Base-by-base conservation (phyloP, 2,797 vertebrate genomes). In the Schizothorax lantsangensis region DNA sequence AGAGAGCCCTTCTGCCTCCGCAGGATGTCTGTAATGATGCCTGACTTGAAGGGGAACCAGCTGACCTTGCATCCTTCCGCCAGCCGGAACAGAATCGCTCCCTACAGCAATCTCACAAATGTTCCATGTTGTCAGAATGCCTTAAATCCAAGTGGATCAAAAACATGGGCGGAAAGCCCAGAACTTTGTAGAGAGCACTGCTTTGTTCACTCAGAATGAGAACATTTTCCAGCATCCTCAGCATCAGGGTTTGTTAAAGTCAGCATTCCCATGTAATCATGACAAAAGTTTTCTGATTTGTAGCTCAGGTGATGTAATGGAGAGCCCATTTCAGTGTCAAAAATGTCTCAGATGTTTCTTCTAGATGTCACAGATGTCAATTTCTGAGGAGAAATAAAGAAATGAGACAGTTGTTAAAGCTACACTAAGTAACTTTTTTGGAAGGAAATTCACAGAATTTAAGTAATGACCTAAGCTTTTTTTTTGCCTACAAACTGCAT, bases 31-130 rank as follows among this genome's bases (percentile, higher is more conserved):
- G 40, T 87, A 90, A 88, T 88, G 88, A 90, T 86, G 81, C 75
- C 86, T 92, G 92, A 92, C 89, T 91, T 86, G 38, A 79, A 86
- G 80, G 66, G 72, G 79, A 84, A 79, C 68, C 83, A 40, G 33
- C 45, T 91, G 93, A 94, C 85, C 92, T 92, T 84, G 90, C 91
- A 90, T 93, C 91, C 91, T 91, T 74, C 89, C 47, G 84, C 57
- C 68, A 89, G 85, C 59, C 82, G 81, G 85, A 87, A 69, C 85
- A 73, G 73, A 86, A 88, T 84, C 43, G 71, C 82, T 78, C 82
- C 57, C 73, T 74, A 77, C 80, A 90, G 21, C 36, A 88, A 38
- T 85, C 62, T 83, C 82, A 88, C 87, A 88, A 73, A 75, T 57
- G 9, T 68, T 82, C 64, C 47, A 43, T 84, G 83, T 84, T 88